Conservation (phyloP, 2,113 vertebrate genomes). For the Circaetus gallicus region DNA sequence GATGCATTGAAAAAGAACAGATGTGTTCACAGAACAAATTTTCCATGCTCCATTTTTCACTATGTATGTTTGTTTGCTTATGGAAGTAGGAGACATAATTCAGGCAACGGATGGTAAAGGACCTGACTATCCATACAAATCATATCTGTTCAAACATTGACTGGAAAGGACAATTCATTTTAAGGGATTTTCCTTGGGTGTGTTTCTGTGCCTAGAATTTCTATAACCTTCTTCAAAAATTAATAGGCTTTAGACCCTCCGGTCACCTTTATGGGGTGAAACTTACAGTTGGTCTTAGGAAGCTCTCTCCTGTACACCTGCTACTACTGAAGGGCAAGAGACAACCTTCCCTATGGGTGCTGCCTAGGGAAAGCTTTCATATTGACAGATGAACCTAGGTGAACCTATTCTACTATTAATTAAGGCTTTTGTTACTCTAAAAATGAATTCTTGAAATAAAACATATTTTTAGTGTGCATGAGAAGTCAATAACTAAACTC, state of each 20-base stretch:
- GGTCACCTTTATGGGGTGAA: background rate
- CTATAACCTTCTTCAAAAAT: background rate
- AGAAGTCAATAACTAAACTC: background rate
- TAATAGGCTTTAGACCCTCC: background rate
- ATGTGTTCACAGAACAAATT: constrained; percentile 20
- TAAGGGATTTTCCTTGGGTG: background rate
- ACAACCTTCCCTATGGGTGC: background rate
- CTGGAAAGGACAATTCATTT: background rate
- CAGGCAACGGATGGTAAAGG: background rate
- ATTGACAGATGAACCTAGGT: background rate
- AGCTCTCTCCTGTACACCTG: background rate
- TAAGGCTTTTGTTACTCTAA: background rate
- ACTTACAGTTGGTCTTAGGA: background rate
- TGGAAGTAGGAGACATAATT: background rate
- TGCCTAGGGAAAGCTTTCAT: background rate
- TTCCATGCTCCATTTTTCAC: constrained; percentile 28
- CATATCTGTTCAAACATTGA: background rate
- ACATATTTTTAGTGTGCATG: rapidly evolving
- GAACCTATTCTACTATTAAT: background rate
- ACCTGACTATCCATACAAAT: background rate
- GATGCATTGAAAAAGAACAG: constrained; percentile 28
- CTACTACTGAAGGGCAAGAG: background rate
- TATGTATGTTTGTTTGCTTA: background rate
- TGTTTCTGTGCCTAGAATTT: background rate
- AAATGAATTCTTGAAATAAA: background rate